Base-by-base conservation (phyloP, 2,888 invertebrate genomes). In the Carabus problematicus region DNA sequence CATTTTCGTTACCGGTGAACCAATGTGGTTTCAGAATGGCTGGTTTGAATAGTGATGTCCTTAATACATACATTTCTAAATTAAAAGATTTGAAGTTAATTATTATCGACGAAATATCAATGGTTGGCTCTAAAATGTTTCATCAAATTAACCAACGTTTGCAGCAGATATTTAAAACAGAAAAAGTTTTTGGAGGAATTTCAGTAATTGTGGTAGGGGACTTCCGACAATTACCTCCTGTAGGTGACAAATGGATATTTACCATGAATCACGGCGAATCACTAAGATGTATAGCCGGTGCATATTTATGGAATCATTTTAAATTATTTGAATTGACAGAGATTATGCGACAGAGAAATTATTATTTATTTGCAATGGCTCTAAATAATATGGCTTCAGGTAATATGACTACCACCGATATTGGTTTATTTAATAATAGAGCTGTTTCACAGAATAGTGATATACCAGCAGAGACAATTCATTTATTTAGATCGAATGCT, bases 41-140 rank as follows among this genome's bases (percentile, higher is more conserved):
- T 11, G 29, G n/a, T 9, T 18, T 56, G 58, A n/a, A n/a, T 39
- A 18, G n/a, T 11, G 66, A 55, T 39, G 12, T 55, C 29, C 29
- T 43, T 9, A 74, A 74, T 66, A 64, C 71, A 0, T 14, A 72
- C 7, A 40, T 8, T 29, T 41, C 60, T 1, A 73, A 70, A 45
- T 45, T 74, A 9, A 14, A 41, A 0, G 56, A 74, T 43, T 49
- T 73, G 18, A 58, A 71, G 61, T 56, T 72, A 6, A 59, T 74
- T 14, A 71, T 80, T n/a, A 77, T 79, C 55, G 78, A 79, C 72
- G 77, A 79, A 73, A 74, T 79, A 54, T 78, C 77, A 12, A 76
- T 79, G 77, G 74, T 78, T 6, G 75, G 76, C 2, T 55, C 71
- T 9, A 72, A 64, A 29, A 71, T 73, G 6, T 73, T 78, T 1